Conservation (phyloP, 2,797 vertebrate genomes). For the Eidolon dupreanum region DNA sequence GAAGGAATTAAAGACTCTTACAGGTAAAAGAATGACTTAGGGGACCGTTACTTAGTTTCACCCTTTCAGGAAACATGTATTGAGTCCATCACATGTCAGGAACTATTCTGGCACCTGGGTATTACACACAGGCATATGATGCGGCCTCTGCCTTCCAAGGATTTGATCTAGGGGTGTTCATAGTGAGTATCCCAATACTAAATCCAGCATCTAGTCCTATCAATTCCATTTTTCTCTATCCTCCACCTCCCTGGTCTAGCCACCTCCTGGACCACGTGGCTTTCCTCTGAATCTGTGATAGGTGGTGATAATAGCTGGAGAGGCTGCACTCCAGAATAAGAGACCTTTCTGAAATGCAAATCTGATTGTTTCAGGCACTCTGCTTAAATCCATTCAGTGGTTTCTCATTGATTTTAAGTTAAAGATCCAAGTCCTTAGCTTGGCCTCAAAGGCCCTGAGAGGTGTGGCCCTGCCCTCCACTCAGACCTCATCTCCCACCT, state of each 20-base stretch:
- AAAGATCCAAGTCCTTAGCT: background rate
- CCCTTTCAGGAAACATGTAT: background rate
- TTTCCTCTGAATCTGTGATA: background rate
- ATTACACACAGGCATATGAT: background rate
- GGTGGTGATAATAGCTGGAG: background rate
- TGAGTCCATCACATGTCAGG: background rate
- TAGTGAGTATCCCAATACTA: background rate
- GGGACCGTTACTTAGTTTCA: background rate
- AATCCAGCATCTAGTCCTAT: background rate
- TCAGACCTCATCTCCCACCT: background rate
- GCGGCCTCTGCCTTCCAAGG: background rate
- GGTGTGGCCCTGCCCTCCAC: no score
- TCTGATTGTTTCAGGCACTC: background rate
- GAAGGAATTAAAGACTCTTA: background rate
- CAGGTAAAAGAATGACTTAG: background rate
- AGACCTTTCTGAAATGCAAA: slow-evolving; percentile 39
- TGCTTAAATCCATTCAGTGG: background rate
- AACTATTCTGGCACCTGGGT: background rate
- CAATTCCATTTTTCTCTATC: background rate
- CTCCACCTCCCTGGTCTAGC: background rate
- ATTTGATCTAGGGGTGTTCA: background rate
- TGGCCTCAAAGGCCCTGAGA: background rate
- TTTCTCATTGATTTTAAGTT: background rate
- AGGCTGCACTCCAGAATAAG: background rate
- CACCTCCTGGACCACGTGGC: background rate